Percentiles rank a stretch among this genome's conserved stretches.
These are phyloP conservation scores for Operophtera brumata DNA, from an alignment of 2,888 invertebrate species.

Conservation along the genomic window DNA sequence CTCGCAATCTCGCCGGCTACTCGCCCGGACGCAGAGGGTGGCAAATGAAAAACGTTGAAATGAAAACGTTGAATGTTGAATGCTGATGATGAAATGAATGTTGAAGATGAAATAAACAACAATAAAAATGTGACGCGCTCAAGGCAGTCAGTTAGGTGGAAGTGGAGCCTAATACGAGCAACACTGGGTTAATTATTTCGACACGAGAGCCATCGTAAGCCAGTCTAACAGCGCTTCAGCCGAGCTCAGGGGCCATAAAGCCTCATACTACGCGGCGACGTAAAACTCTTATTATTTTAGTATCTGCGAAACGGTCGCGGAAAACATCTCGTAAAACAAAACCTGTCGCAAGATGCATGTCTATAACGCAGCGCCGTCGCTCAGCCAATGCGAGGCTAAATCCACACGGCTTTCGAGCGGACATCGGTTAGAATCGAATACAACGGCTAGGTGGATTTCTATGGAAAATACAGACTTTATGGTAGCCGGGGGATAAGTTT, in stretches of 20 bases:
- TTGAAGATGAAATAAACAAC: constrained; percentile 16
- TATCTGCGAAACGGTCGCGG: constrained; percentile 76
- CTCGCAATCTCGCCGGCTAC: too few relatives aligned
- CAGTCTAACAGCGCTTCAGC: constrained; percentile 72
- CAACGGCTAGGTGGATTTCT: constrained; percentile 72
- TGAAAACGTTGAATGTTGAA: too few relatives aligned
- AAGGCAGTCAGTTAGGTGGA: constrained; percentile 53
- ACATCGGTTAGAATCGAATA: constrained; percentile 73
- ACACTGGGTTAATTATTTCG: constrained; percentile 77
- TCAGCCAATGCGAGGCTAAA: constrained; percentile 67
- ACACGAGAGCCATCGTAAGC: constrained; percentile 76
- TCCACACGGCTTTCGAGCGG: constrained; percentile 74
- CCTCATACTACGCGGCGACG: constrained; percentile 76
- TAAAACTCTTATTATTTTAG: constrained; percentile 80
- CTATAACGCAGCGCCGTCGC: constrained; percentile 44
- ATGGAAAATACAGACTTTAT: constrained; percentile 80
- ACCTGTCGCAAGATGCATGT: constrained; percentile 67
- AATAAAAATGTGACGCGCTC: constrained; percentile 48
- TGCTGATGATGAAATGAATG: neutral
- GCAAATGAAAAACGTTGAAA: too few relatives aligned
- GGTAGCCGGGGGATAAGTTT: constrained; percentile 78
- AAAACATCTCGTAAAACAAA: constrained; percentile 78
- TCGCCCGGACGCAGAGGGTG: too few relatives aligned
- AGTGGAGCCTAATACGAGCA: constrained; percentile 67
- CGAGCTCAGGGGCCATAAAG: constrained; percentile 73